These are phyloP conservation scores for Potamarius usumacintae DNA, from an alignment of 2,113 vertebrate genomes.

Conservation along the genomic window DNA sequence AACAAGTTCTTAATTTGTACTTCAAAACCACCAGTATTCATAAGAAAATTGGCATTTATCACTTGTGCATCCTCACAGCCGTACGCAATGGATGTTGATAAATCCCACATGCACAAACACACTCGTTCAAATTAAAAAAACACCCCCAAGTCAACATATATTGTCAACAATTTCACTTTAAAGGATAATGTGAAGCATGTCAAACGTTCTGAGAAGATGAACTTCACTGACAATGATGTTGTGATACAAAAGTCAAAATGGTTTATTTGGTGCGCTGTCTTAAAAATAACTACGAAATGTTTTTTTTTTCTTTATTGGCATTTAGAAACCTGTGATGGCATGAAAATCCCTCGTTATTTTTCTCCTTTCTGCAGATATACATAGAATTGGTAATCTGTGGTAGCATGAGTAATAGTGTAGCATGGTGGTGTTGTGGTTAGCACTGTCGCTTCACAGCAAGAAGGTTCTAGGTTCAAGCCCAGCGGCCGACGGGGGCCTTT, in stretches of 20 bases:
- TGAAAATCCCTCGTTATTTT: not conserved
- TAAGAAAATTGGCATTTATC: not conserved
- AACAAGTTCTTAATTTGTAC: conserved; percentile 4
- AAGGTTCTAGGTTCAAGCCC: too few relatives aligned
- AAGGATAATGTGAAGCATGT: not conserved
- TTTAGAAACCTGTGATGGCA: not conserved
- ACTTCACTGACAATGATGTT: not conserved
- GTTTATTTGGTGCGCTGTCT: not conserved
- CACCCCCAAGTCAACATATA: not conserved
- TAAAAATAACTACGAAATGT: not conserved
- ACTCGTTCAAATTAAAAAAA: not conserved
- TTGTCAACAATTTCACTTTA: not conserved
- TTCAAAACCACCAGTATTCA: not conserved
- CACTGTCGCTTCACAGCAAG: too few relatives aligned
- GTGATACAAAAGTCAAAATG: not conserved
- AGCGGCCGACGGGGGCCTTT: too few relatives aligned
- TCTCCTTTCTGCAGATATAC: not conserved
- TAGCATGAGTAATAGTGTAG: not conserved
- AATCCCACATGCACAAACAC: not conserved
- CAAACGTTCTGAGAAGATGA: not conserved
- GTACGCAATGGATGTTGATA: not conserved
- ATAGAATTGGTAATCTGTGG: not conserved
- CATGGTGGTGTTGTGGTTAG: too few relatives aligned
- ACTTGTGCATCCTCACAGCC: not conserved
- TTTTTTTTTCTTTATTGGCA: not conserved